Evolutionary conservation across 2,888 invertebrate genomes (phyloP).

Genomic region (Macroteleia sp.): DNA sequence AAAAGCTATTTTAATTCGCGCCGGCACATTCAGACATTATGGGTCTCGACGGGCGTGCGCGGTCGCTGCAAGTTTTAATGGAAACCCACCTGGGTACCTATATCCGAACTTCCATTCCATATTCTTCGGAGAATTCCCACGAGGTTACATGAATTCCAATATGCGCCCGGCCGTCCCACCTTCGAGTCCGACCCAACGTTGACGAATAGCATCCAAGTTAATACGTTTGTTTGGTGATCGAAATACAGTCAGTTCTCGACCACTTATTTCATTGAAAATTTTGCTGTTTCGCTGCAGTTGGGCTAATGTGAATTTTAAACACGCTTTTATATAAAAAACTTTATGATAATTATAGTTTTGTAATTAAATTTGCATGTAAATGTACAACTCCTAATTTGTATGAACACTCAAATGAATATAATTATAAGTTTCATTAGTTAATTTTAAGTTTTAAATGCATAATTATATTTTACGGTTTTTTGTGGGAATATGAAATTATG

Average conservation of each 20-base stretch:
- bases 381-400: too few relatives aligned
- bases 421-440: too few relatives aligned
- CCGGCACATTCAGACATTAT: constrained; percentile 5
- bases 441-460: too few relatives aligned
- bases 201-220: constrained; percentile 25
- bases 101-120: constrained; percentile 24
- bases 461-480: too few relatives aligned
- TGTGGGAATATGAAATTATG: too few relatives aligned
- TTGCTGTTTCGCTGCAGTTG: neutral
- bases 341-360: too few relatives aligned
- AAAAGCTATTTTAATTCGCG: constrained; percentile 29
- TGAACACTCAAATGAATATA: too few relatives aligned
- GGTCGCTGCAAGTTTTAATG: constrained; percentile 22
- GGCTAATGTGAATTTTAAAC: too few relatives aligned
- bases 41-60: constrained; percentile 24
- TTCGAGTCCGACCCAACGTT: neutral
- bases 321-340: too few relatives aligned
- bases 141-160: constrained; percentile 38
- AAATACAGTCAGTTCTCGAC: constrained; percentile 21
- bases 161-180: too few relatives aligned
- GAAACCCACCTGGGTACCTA: constrained; percentile 21
- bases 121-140: constrained; percentile 23
- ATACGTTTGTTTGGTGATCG: constrained; percentile 32
- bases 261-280: constrained; percentile 16
- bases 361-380: too few relatives aligned